phyloP scores from a whole-genome alignment of 2,888 invertebrate species.

The Harpalus rufipes region DNA sequence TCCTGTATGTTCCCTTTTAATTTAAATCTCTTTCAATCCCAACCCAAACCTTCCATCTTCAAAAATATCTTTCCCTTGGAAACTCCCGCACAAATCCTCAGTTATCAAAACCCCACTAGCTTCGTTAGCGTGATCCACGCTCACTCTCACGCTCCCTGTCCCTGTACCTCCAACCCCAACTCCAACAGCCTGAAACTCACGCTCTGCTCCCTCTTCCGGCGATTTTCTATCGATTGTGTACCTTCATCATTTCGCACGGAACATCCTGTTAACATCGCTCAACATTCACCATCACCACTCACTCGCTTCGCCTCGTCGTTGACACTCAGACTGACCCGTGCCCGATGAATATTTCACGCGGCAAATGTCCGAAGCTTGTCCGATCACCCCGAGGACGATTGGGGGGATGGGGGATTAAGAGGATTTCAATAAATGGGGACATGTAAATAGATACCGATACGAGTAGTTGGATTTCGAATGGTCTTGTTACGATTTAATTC shows the following conservation, averaged over 20 bases:
- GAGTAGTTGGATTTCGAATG: too few species aligned
- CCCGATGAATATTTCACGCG: slow-evolving; percentile 24
- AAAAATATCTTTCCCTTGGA: too few species aligned
- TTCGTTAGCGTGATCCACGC: slow-evolving; percentile 17
- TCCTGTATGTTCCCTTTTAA: too few species aligned
- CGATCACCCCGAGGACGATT: neutral
- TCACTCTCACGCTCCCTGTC: neutral
- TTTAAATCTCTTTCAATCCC: too few species aligned
- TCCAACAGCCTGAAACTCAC: neutral
- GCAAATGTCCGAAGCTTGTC: slow-evolving; percentile 39
- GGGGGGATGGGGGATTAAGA: neutral
- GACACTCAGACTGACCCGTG: slow-evolving; percentile 3
- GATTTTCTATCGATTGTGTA: slow-evolving; percentile 52
- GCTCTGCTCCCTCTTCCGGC: slow-evolving; percentile 15
- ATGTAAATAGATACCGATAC: neutral
- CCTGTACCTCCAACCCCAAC: neutral
- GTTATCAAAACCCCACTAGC: neutral
- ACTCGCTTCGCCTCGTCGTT: neutral
- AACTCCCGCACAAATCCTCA: too few species aligned
- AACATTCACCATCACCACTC: neutral
- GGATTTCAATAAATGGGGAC: neutral
- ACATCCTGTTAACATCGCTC: slow-evolving; percentile 53
- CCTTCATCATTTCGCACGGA: slow-evolving; percentile 40
- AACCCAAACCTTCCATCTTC: too few species aligned
- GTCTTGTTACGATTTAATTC: too few species aligned